Percentiles rank a stretch among this genome's conserved stretches.
Evolutionary conservation across 2,888 invertebrate species (phyloP).

Genomic region (Parthenolecanium corni): DNA sequence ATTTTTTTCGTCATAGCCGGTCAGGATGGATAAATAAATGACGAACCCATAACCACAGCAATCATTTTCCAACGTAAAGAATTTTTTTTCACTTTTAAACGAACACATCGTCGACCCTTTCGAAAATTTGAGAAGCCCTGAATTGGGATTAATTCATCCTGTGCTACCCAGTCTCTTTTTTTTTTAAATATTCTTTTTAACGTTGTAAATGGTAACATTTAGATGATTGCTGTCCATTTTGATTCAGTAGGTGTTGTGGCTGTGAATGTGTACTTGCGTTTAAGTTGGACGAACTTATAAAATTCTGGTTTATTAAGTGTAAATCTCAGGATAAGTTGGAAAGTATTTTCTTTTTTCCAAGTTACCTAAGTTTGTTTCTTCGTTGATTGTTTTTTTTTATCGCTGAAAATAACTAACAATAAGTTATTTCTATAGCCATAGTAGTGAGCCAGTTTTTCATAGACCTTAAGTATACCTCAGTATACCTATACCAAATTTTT

Average conservation of each 20-base stretch:
- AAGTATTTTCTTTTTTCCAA: not conserved
- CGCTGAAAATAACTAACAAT: no score
- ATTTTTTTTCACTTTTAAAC: not conserved
- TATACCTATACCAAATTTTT: no score
- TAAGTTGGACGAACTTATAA: no score
- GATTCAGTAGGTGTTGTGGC: conserved; percentile 18
- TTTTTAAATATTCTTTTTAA: conserved; percentile 23
- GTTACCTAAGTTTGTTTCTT: not conserved
- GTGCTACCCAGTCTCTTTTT: conserved; percentile 22
- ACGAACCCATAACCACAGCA: not conserved
- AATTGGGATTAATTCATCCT: conserved; percentile 25
- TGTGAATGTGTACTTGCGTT: conserved; percentile 14
- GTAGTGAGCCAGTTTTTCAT: no score
- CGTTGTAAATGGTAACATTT: conserved; percentile 17
- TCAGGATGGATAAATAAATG: not conserved
- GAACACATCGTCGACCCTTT: no score
- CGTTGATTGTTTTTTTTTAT: not conserved
- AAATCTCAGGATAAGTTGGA: no score
- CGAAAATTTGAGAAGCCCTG: conserved; percentile 26
- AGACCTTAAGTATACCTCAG: no score
- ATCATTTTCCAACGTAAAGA: not conserved
- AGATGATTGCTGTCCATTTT: conserved; percentile 25
- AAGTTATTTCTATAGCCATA: no score
- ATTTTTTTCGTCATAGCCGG: no score
- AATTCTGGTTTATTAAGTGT: no score